Base-by-base conservation (phyloP, 2,888 invertebrate species). In the Meghimatium bilineatum region DNA sequence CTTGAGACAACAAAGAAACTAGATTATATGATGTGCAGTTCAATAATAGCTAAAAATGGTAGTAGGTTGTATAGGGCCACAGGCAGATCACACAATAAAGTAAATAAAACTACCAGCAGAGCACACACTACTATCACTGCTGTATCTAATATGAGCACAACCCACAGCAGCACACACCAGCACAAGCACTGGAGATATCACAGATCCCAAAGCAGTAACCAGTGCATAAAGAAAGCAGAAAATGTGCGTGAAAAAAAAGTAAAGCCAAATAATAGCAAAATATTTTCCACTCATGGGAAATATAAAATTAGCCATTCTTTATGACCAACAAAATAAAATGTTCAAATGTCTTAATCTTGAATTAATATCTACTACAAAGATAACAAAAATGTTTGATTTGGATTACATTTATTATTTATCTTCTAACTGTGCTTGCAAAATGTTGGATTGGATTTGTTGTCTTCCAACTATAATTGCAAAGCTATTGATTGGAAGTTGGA, bases 121-220 rank as follows among this genome's bases (percentile, higher is more conserved):
- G 12, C 69, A 71, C 69, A 71, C 38, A 36, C 1, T 36, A 20
- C 36, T 26, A 71, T 23, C 10, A 36, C 20, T 69, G 69, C 69
- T 23, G 38, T 5, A 36, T 38, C 38, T 71, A 71, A 36, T n/a
- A 63, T n/a, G n/a, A n/a, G 38, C 69, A 71, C 23, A 71, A 20
- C 20, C 38, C 69, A 38, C 36, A 71, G 36, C 36, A 1, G 36
- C 26, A 26, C 5, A 38, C 23, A 26, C 26, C 36, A 71, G 20
- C 17, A 2, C 38, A n/a, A 72, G 29, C 49, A 72, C 29, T 26
- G 67, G 44, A 29, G 49, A 20, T 49, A 12, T 44, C 38, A 20
- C 49, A 20, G n/a, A 49, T 26, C n/a, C n/a, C 14, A 44, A 72
- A 72, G 72, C 72, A 49, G 49, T 49, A 72, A 72, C 49, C 72